Base-by-base conservation (phyloP, 2,113 vertebrate species). In the Sarotherodon lohbergeri region DNA sequence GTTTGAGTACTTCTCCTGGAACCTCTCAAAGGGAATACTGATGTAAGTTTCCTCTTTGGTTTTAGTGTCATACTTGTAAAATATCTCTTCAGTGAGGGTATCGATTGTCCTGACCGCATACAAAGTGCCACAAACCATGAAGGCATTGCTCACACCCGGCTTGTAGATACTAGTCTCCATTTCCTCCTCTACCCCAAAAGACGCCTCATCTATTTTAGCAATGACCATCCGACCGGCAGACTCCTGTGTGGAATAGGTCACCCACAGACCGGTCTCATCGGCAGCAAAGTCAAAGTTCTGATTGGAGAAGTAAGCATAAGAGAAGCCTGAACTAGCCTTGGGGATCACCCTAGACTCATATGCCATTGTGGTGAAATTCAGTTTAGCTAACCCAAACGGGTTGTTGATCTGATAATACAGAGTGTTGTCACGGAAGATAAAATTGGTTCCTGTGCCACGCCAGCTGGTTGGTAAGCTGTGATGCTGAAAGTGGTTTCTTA, bases 71-170 rank as follows among this genome's bases (percentile, higher is more conserved):
- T 94, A 97, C 41, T 89, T 95, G 76, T 96, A 97, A 91, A 97
- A 97, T 24, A 97, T 96, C 66, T 97, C 96, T 14, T 98, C 96
- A 8, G 82, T 95, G 8, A 81, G 9, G 4, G 92, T 94, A 46
- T 94, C 96, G 6, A 96, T 11, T 1, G 95, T 91, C 48, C 92
- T 89, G 24, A 96, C 91, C 5, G 83, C 96, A 39, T 97, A 97
- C 24, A 97, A 91, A 5, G 96, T 94, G 2, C 96, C 97, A 84
- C 96, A 97, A 17, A 94, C 94, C 96, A 97, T 94, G 86, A 97
- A 97, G 13, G 93, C 91, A 32, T 97, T 97, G 32, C 91, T 95
- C 61, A 95, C 86, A 0, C 87, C 88, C 32, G 94, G 95, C 82
- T 96, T 97, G 19, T 93, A 95, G 32, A 96, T 87, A 9, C 85